Conservation (phyloP, 2,113 vertebrate species). For the Noturus placidus region DNA sequence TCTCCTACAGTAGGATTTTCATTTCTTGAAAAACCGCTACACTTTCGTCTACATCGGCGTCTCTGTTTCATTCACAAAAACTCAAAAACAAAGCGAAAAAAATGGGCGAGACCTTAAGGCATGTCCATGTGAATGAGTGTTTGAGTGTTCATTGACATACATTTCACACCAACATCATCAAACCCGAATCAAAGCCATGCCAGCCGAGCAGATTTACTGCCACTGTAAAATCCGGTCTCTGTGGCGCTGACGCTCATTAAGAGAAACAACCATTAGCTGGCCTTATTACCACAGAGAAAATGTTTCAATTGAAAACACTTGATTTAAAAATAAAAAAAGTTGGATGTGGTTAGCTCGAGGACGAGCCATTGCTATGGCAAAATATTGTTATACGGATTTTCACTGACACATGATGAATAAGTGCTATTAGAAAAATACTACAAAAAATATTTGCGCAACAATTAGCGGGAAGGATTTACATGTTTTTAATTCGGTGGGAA, state of each 20-base stretch:
- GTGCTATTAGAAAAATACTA: conserved; percentile 64
- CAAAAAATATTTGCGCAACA: conserved; percentile 65
- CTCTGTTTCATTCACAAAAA: conserved; percentile 21
- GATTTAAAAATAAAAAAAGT: conserved; percentile 26
- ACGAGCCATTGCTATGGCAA: conserved; percentile 34
- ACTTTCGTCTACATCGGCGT: background rate
- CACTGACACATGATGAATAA: conserved; percentile 64
- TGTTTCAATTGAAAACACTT: conserved; percentile 16
- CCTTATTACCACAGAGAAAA: conserved; percentile 33
- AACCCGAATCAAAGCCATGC: conserved; percentile 38
- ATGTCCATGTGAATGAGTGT: conserved; percentile 22
- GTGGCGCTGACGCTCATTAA: conserved; percentile 33
- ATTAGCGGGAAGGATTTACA: conserved; percentile 64
- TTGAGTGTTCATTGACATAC: conserved; percentile 27
- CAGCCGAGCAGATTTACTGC: conserved; percentile 35
- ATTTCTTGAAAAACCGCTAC: conserved; percentile 3
- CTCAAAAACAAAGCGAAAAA: background rate
- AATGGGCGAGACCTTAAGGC: conserved; percentile 17
- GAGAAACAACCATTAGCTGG: conserved; percentile 24
- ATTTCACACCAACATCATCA: conserved; percentile 31
- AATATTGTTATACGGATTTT: conserved; percentile 49
- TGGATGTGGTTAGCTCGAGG: conserved; percentile 36
- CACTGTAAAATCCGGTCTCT: conserved; percentile 41
- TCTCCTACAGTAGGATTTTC: background rate
- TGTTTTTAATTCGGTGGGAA: conserved; percentile 63